Conservation (phyloP, 2,797 vertebrate genomes). For the Tokudaia muenninki region DNA sequence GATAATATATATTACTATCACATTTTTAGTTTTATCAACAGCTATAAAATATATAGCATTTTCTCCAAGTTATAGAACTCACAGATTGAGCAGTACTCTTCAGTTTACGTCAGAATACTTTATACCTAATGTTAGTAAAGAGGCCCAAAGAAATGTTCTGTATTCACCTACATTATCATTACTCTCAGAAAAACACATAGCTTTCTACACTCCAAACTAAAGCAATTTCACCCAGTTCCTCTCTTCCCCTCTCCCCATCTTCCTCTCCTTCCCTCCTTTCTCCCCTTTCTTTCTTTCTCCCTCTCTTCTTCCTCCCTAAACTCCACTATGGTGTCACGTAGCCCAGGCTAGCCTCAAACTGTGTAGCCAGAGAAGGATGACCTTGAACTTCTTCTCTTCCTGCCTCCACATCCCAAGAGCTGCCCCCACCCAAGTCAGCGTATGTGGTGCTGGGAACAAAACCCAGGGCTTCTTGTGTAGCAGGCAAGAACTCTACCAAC, state of each 20-base stretch:
- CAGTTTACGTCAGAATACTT: not conserved
- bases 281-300: too few relatives aligned
- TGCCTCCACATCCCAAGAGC: not conserved
- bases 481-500: not conserved
- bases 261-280: too few relatives aligned
- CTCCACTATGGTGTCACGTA: not conserved
- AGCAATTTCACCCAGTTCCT: not conserved
- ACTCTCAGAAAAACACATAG: slow-evolving; percentile 29
- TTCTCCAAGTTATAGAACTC: slow-evolving; percentile 18
- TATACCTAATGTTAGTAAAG: not conserved
- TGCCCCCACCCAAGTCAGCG: not conserved
- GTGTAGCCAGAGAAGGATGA: not conserved
- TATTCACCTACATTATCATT: not conserved
- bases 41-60: not conserved
- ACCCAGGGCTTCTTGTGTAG: not conserved
- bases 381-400: not conserved
- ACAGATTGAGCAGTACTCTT: not conserved
- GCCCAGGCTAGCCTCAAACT: not conserved
- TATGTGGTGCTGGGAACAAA: not conserved
- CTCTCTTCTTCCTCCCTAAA: not conserved
- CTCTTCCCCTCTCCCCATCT: not conserved
- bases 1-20: not conserved
- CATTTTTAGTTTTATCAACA: slow-evolving; percentile 11
- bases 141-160: not conserved
- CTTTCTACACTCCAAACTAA: slow-evolving; percentile 11